phyloP scores from a whole-genome alignment of 2,888 invertebrate species.

The Drosophila anomalata region DNA sequence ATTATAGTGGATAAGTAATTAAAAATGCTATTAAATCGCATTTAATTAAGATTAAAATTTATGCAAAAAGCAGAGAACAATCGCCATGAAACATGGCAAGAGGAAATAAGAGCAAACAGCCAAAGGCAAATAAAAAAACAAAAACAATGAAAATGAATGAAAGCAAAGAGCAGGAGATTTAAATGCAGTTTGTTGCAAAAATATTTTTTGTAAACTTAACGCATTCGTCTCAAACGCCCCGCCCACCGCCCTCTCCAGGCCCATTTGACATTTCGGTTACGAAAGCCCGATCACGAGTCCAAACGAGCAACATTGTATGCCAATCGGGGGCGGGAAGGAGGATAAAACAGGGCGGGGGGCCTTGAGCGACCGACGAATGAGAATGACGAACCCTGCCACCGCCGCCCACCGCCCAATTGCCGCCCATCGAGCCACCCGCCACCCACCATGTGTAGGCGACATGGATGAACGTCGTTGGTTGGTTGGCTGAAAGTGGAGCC shows the following conservation, averaged over 20 bases:
- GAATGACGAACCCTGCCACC: conserved; percentile 59
- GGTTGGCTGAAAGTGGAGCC: conserved; percentile 61
- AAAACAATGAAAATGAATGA: conserved; percentile 3
- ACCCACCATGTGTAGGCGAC: conserved; percentile 70
- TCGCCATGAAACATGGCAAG: conserved; percentile 7
- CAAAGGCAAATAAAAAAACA: conserved; percentile 14
- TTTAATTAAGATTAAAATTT: conserved; percentile 77
- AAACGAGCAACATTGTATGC: conserved; percentile 75
- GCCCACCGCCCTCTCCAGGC: conserved; percentile 45
- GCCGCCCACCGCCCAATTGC: conserved; percentile 24
- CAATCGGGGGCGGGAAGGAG: conserved; percentile 13
- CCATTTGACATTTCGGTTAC: conserved; percentile 46
- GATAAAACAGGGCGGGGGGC: conserved; percentile 52
- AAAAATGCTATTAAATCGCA: conserved; percentile 65
- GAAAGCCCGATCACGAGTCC: conserved; percentile 61
- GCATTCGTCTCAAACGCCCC: conserved; percentile 47
- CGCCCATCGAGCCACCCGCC: conserved; percentile 28
- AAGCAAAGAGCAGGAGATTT: conserved; percentile 52
- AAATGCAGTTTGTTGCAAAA: conserved; percentile 67
- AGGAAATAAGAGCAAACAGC: conserved; percentile 24
- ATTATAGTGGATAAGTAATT: conserved; percentile 40
- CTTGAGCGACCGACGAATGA: conserved; percentile 67
- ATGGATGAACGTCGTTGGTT: conserved; percentile 67
- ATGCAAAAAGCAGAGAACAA: conserved; percentile 45
- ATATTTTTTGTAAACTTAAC: conserved; percentile 66